phyloP scores from a whole-genome alignment of 2,113 vertebrate species.

The Rhinolophus sinicus region DNA sequence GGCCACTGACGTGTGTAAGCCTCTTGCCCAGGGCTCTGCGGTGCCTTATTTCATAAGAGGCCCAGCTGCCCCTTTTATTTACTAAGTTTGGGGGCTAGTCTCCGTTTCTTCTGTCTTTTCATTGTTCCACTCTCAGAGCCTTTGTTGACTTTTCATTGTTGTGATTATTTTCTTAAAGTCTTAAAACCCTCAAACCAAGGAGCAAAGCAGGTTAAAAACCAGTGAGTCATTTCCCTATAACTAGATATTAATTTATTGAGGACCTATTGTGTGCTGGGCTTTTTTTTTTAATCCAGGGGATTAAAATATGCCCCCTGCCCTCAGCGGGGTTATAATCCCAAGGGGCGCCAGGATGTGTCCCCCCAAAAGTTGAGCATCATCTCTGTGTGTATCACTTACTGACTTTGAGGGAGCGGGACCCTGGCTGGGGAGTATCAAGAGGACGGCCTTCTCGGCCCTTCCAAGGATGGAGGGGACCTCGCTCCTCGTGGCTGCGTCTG shows the following conservation, averaged over 20 bases:
- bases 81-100: fast-evolving
- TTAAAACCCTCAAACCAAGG: background rate
- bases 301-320: background rate
- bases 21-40: fast-evolving
- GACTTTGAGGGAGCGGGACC: fast-evolving
- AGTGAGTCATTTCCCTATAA: background rate
- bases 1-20: background rate
- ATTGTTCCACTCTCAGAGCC: background rate
- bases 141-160: fast-evolving
- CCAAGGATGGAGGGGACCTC: fast-evolving
- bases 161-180: background rate
- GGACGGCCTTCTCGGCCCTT: fast-evolving
- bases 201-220: background rate
- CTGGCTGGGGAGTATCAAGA: background rate
- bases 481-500: fast-evolving
- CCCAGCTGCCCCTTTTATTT: background rate
- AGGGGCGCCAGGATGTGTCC: fast-evolving
- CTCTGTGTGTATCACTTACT: fast-evolving
- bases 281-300: background rate
- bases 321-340: fast-evolving
- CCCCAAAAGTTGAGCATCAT: fast-evolving
- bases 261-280: background rate
- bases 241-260: fast-evolving
- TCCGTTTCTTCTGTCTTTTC: fast-evolving
- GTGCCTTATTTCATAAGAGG: fast-evolving